Base-by-base conservation (phyloP, 2,797 vertebrate species). In the Pterois miles region DNA sequence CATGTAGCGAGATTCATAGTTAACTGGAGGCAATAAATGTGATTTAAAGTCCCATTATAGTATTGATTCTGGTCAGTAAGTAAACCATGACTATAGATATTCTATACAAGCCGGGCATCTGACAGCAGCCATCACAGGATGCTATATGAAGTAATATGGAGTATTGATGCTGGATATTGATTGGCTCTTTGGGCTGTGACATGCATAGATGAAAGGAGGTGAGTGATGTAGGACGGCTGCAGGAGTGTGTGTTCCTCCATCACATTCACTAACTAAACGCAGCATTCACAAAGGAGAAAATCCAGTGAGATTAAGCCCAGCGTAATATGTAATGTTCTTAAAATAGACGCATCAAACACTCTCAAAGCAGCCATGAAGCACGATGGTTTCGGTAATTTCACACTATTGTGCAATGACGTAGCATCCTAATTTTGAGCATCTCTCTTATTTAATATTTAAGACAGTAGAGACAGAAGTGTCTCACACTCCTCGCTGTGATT, bases 1-100 rank as follows among this genome's bases (percentile, higher is more conserved):
- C 57, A 59, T 29, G 58, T 12, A 25, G 53, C 1, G 12, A 68
- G 46, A 36, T 81, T 69, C 59, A 73, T 62, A 53, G 65, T 53
- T 80, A 83, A 88, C 88, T 13, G 58, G 48, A 74, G 63, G 62
- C 75, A 38, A 78, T 62, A 60, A 22, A 54, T 65, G 52, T 52
- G 70, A 88, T 86, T 89, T 78, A 80, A 85, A 80, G 56, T 65
- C 79, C 77, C 79, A 82, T 84, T 81, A 70, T 83, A 31, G 65
- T 33, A 91, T 86, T 31, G 86, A 91, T 86, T 69, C 66, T 76
- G 82, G 76, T 83, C 83, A 34, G 79, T 87, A 86, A 92, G 80
- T 81, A 91, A 92, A 92, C 69, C 72, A 4, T 6, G 50, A 58
- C 52, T 43, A 71, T 68, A 86, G 76, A 81, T 78, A n/a, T 69